Evolutionary conservation across 2,797 vertebrate species (phyloP).

Genomic region (Pipistrellus pygmaeus): DNA sequence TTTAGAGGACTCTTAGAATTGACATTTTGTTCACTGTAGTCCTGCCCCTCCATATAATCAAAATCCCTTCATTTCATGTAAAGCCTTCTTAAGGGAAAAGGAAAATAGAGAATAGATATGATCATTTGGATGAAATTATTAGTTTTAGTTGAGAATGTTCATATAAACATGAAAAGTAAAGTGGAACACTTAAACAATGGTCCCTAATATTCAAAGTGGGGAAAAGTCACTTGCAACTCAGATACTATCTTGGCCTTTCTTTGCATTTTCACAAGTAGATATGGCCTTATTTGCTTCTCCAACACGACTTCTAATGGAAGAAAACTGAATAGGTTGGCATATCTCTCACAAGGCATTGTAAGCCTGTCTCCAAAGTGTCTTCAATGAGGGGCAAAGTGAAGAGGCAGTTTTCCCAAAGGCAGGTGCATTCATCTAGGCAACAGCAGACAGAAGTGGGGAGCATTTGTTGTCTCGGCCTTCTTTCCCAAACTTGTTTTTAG

Average conservation of each 20-base stretch:
- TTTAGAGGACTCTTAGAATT: neutral
- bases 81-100: neutral
- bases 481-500: conserved; percentile 68
- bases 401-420: neutral
- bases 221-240: neutral
- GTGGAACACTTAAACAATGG: conserved; percentile 25
- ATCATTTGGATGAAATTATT: neutral
- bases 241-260: neutral
- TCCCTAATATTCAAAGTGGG: neutral
- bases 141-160: neutral
- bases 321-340: neutral
- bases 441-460: neutral
- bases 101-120: neutral
- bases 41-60: neutral
- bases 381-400: neutral
- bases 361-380: neutral
- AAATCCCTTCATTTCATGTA: neutral
- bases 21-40: neutral
- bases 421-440: neutral
- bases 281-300: neutral
- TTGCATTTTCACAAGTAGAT: neutral
- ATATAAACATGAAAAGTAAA: conserved; percentile 28
- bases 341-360: neutral
- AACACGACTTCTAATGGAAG: neutral
- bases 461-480: conserved; percentile 27